Evolutionary conservation across 2,888 invertebrate genomes (phyloP).

Genomic region (Rambutsinella grinnellia): DNA sequence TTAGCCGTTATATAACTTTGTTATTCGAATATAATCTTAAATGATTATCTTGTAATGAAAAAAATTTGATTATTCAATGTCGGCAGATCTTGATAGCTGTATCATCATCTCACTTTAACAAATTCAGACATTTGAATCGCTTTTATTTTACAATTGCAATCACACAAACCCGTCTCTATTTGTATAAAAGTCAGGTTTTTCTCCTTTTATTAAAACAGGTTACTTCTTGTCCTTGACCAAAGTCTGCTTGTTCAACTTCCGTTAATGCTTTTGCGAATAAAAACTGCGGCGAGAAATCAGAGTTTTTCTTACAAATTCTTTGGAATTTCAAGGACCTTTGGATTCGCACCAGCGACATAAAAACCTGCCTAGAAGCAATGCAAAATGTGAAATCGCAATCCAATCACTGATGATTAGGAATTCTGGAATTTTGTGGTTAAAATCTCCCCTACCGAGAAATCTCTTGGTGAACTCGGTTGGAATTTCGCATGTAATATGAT

Average conservation of each 20-base stretch:
- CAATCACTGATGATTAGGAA: not conserved
- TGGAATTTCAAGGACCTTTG: too few relatives aligned
- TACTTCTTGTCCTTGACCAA: conserved; percentile 40
- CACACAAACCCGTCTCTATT: conserved; percentile 1
- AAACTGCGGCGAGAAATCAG: not conserved
- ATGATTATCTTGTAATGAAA: not conserved
- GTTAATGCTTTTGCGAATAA: conserved; percentile 17
- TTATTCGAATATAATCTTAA: not conserved
- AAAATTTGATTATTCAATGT: not conserved
- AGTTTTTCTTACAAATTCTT: too few relatives aligned
- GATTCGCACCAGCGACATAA: too few relatives aligned
- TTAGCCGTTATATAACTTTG: not conserved
- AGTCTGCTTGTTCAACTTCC: conserved; percentile 11
- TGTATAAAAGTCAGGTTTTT: not conserved
- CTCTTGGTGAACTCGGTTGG: too few relatives aligned
- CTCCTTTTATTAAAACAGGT: conserved; percentile 18
- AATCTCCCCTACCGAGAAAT: not conserved
- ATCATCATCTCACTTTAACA: not conserved
- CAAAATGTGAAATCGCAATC: too few relatives aligned
- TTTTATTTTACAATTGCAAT: not conserved
- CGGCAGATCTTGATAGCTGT: not conserved
- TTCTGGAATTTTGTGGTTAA: not conserved
- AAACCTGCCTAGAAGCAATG: too few relatives aligned
- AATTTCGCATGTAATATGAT: too few relatives aligned
- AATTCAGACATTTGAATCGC: not conserved